These are phyloP conservation scores for Salmo trutta DNA, from an alignment of 2,797 vertebrate species.

Conservation along the genomic window DNA sequence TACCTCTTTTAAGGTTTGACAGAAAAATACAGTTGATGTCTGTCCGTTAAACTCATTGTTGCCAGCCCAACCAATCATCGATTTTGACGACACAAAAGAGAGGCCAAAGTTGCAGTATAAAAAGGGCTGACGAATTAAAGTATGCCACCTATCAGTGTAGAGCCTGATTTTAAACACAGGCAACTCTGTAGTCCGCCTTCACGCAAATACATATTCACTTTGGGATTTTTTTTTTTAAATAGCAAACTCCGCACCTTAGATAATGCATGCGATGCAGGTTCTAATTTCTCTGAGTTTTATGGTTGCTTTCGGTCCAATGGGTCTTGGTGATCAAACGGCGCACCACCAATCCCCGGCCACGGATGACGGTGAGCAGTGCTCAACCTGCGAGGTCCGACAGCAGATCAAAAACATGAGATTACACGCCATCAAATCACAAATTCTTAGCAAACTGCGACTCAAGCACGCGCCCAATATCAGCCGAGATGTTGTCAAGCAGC, in stretches of 20 bases:
- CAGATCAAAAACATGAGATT: slow-evolving; percentile 92
- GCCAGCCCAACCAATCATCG: slow-evolving; percentile 92
- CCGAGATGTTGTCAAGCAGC: slow-evolving; percentile 91
- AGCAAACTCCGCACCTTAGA: slow-evolving; percentile 64
- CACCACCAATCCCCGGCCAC: slow-evolving; percentile 71
- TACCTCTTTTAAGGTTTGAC: slow-evolving; percentile 73
- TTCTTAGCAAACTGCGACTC: slow-evolving; percentile 97
- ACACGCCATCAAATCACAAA: slow-evolving; percentile 96
- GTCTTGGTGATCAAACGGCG: slow-evolving; percentile 80
- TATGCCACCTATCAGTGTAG: slow-evolving; percentile 88
- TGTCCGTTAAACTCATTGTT: slow-evolving; percentile 94
- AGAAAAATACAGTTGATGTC: slow-evolving; percentile 84
- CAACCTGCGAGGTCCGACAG: slow-evolving; percentile 91
- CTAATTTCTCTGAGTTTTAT: slow-evolving; percentile 83
- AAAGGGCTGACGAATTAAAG: slow-evolving; percentile 89
- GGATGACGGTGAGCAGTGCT: slow-evolving; percentile 86
- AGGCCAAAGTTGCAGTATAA: slow-evolving; percentile 94
- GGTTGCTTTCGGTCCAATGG: slow-evolving; percentile 80
- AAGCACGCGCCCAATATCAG: slow-evolving; percentile 97
- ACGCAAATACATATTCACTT: slow-evolving; percentile 18
- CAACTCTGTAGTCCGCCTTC: slow-evolving; percentile 41
- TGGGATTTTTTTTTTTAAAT: slow-evolving; percentile 31
- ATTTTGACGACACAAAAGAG: slow-evolving; percentile 90
- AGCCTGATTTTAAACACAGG: slow-evolving; percentile 68
- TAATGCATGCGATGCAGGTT: slow-evolving; percentile 82